These are phyloP conservation scores for Tenualosa thibaudeaui DNA, from an alignment of 2,797 vertebrate species.

Conservation along the genomic window DNA sequence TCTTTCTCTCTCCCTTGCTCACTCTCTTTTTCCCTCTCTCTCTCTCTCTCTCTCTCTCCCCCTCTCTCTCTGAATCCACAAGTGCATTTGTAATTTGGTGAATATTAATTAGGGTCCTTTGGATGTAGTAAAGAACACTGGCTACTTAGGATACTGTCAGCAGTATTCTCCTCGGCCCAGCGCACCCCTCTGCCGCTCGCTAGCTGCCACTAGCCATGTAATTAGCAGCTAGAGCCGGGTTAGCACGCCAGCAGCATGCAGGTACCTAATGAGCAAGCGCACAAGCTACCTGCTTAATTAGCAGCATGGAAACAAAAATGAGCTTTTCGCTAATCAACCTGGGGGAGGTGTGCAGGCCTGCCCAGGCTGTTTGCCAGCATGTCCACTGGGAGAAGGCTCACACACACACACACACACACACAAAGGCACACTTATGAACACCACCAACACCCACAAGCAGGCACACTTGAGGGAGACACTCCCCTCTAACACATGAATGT, in stretches of 20 bases:
- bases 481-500: conserved; percentile 59
- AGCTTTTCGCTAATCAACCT: conserved; percentile 78
- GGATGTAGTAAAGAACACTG: conserved; percentile 67
- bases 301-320: conserved; percentile 79
- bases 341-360: conserved; percentile 73
- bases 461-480: conserved; percentile 43
- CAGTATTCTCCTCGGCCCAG: conserved; percentile 65
- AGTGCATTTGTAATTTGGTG: conserved; percentile 62
- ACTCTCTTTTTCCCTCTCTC: conserved; percentile 35
- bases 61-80: conserved; percentile 61
- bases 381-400: conserved; percentile 67
- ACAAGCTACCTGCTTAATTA: conserved; percentile 82
- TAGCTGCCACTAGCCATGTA: conserved; percentile 24
- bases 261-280: conserved; percentile 74
- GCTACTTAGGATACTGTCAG: conserved; percentile 79
- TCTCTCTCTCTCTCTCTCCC: conserved; percentile 37
- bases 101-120: conserved; percentile 74
- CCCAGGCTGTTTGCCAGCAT: conserved; percentile 75
- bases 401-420: conserved; percentile 60
- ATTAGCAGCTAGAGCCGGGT: conserved; percentile 52
- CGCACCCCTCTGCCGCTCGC: conserved; percentile 27
- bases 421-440: conserved; percentile 38
- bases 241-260: conserved; percentile 47
- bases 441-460: conserved; percentile 59
- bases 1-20: conserved; percentile 35